Percentiles rank a stretch among this genome's conserved stretches.
phyloP scores from a whole-genome alignment of 53 echinoderm and acorn worm genomes.

The Mesocentrotus franciscanus region DNA sequence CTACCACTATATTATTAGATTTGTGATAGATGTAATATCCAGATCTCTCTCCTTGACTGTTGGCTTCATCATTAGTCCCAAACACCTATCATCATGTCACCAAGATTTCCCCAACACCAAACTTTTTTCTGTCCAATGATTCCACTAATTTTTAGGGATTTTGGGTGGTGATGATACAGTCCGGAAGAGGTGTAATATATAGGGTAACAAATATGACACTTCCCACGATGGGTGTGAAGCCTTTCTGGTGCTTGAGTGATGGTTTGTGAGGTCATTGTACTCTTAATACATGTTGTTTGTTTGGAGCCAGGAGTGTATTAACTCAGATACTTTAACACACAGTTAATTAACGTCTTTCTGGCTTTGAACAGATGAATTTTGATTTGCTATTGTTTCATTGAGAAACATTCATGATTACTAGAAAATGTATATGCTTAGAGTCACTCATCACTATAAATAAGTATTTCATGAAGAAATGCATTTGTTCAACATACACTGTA shows the following conservation, averaged over 20 bases:
- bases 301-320: too few relatives aligned
- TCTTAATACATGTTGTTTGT: not conserved
- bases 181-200: not conserved
- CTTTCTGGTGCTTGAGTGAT: not conserved
- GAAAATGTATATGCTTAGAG: not conserved
- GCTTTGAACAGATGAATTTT: too few relatives aligned
- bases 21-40: not conserved
- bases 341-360: too few relatives aligned
- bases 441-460: not conserved
- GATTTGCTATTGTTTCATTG: too few relatives aligned
- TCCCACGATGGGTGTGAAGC: not conserved
- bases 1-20: not conserved
- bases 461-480: not conserved
- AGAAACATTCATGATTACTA: not conserved
- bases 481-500: not conserved
- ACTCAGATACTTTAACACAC: too few relatives aligned
- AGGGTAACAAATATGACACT: slow-evolving; percentile 14
- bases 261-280: not conserved
- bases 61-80: not conserved
- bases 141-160: not conserved
- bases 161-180: not conserved
- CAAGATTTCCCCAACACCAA: not conserved
- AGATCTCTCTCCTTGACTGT: not conserved
- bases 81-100: not conserved
- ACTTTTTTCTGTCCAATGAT: not conserved